A percentile compares a stretch with the other conserved stretches of the same genome.
Conservation (phyloP, 92 coral and sea anemone species). For the Parazoanthus swiftii region DNA sequence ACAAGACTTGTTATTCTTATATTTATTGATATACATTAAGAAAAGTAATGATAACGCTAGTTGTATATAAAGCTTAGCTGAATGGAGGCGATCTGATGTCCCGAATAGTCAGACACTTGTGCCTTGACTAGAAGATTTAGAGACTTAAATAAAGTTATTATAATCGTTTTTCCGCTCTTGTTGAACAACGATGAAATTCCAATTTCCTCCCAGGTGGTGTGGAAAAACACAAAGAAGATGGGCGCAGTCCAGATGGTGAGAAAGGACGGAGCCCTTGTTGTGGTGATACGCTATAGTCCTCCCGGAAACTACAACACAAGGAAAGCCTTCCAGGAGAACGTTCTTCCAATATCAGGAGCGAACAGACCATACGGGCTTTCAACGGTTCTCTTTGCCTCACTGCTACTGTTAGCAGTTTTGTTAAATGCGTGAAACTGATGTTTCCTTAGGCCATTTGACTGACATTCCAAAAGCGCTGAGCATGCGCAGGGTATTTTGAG, state of each 20-base stretch:
- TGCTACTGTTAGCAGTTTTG: slow-evolving; percentile 7
- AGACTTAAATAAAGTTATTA: no score
- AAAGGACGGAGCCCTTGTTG: slow-evolving; percentile 54
- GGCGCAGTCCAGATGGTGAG: slow-evolving; percentile 76
- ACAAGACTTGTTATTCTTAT: no score
- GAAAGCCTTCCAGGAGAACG: slow-evolving; percentile 54
- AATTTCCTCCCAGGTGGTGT: slow-evolving; percentile 60
- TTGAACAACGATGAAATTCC: not conserved
- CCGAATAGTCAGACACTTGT: no score
- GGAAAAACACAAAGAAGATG: slow-evolving; percentile 71
- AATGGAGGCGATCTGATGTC: no score
- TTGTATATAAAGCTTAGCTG: no score
- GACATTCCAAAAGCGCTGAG: not conserved
- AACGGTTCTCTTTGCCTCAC: not conserved
- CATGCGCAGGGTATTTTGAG: no score
- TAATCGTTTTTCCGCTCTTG: not conserved
- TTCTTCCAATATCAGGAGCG: slow-evolving; percentile 35
- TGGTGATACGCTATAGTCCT: slow-evolving; percentile 79
- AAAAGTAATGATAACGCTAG: no score
- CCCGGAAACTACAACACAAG: slow-evolving; percentile 69
- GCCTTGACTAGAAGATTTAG: no score
- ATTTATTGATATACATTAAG: no score
- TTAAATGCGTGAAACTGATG: not conserved
- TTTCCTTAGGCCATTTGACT: not conserved
- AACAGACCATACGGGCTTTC: not conserved